Evolutionary conservation across 2,888 invertebrate species (phyloP).

Genomic region (Pseudeuparius sepicola): DNA sequence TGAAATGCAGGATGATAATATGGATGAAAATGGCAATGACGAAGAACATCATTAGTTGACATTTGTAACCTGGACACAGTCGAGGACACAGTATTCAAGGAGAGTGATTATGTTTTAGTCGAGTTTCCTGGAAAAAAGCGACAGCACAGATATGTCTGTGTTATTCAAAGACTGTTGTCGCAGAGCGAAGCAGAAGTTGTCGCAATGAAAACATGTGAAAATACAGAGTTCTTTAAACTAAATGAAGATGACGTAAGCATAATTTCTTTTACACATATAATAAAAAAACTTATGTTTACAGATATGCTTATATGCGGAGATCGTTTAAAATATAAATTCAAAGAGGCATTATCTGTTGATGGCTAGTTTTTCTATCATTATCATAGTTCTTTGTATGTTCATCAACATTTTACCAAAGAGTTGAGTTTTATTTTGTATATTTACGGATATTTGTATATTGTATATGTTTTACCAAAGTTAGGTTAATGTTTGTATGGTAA

Average conservation of each 20-base stretch:
- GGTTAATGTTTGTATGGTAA: too few species aligned
- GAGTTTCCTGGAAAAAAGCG: slow-evolving; percentile 11
- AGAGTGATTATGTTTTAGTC: slow-evolving; percentile 15
- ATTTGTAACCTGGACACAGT: slow-evolving; percentile 10
- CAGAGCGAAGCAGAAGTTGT: slow-evolving; percentile 8
- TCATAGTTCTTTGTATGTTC: too few species aligned
- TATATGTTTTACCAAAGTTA: too few species aligned
- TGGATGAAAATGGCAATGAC: slow-evolving; percentile 12
- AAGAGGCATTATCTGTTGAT: slow-evolving; percentile 13
- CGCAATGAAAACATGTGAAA: slow-evolving; percentile 6
- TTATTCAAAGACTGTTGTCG: slow-evolving; percentile 8
- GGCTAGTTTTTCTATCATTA: too few species aligned
- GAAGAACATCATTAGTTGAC: slow-evolving; percentile 12
- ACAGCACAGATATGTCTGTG: slow-evolving; percentile 11
- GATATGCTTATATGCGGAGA: slow-evolving; percentile 10
- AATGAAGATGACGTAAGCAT: slow-evolving; percentile 8
- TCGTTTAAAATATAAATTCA: slow-evolving; percentile 12
- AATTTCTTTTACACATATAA: slow-evolving; percentile 8
- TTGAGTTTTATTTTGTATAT: too few species aligned
- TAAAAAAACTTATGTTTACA: slow-evolving; percentile 10
- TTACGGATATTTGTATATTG: too few species aligned
- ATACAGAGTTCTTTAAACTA: slow-evolving; percentile 9
- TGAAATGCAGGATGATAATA: slow-evolving; percentile 10
- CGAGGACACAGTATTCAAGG: slow-evolving; percentile 11
- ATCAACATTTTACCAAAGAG: too few species aligned